These are phyloP conservation scores for Melanotaenia trifasciata DNA, from an alignment of 2,797 vertebrate genomes.

Conservation along the genomic window DNA sequence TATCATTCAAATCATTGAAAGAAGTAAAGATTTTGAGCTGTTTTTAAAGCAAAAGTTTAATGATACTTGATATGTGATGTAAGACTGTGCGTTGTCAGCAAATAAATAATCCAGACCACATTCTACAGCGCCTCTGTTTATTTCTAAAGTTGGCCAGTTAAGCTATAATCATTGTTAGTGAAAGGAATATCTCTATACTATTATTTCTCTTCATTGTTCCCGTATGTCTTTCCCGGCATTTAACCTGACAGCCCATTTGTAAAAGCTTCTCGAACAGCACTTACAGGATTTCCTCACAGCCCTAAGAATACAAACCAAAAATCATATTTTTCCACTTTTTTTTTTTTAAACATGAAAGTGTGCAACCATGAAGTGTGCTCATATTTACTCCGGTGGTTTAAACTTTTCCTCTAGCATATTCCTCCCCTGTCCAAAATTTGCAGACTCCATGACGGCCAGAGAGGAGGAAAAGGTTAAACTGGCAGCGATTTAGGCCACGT, in stretches of 20 bases:
- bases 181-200: conserved; percentile 59
- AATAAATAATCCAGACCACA: conserved; percentile 58
- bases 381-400: conserved; percentile 10
- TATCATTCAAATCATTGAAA: neutral
- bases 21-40: conserved; percentile 12
- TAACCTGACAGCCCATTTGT: conserved; percentile 49
- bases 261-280: conserved; percentile 14
- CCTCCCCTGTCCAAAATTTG: conserved; percentile 4
- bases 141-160: conserved; percentile 61
- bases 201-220: conserved; percentile 68
- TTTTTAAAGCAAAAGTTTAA: conserved; percentile 5
- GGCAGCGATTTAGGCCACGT: conserved; percentile 18
- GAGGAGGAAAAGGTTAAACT: conserved; percentile 27
- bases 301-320: conserved; percentile 30
- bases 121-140: conserved; percentile 58
- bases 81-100: conserved; percentile 57
- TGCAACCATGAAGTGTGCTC: conserved; percentile 18
- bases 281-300: conserved; percentile 40
- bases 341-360: conserved; percentile 7
- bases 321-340: conserved; percentile 13
- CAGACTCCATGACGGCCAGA: conserved; percentile 20
- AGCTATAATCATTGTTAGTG: conserved; percentile 68
- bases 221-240: conserved; percentile 42
- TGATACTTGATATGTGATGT: conserved; percentile 42
- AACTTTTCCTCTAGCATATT: conserved; percentile 26